Percentiles rank a stretch among this genome's conserved stretches.
These are phyloP conservation scores for Galago senegalensis DNA, from an alignment of 2,797 vertebrate genomes.

Conservation along the genomic window DNA sequence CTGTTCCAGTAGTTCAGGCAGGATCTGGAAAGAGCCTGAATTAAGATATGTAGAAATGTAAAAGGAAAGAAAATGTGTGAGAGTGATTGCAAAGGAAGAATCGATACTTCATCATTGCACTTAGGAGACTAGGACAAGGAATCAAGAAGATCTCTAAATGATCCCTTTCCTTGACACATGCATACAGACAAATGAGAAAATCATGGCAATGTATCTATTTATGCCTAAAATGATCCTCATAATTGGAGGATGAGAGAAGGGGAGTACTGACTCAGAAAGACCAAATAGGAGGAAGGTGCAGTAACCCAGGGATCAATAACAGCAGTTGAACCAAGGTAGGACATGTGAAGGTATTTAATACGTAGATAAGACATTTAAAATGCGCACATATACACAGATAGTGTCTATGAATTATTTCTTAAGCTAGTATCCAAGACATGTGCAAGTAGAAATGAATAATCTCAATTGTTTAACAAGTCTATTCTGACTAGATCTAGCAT, in stretches of 20 bases:
- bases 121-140: background rate
- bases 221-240: background rate
- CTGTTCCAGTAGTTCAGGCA: background rate
- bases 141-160: background rate
- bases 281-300: background rate
- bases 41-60: background rate
- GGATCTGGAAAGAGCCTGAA: background rate
- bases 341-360: background rate
- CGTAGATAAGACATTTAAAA: background rate
- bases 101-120: background rate
- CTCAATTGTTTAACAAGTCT: conserved; percentile 31
- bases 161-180: conserved; percentile 9
- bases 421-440: background rate
- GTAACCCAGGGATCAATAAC: background rate
- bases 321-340: fast-evolving
- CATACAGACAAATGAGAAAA: conserved; percentile 1
- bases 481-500: background rate
- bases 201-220: background rate
- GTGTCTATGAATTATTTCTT: background rate
- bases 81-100: background rate
- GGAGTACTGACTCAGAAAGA: background rate
- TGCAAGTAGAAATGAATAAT: background rate
- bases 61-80: background rate
- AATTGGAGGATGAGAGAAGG: background rate
- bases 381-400: background rate